Percentiles rank a stretch among this genome's conserved stretches.
phyloP scores from a whole-genome alignment of 2,797 vertebrate genomes.

The Dromococcyx pavoninus region DNA sequence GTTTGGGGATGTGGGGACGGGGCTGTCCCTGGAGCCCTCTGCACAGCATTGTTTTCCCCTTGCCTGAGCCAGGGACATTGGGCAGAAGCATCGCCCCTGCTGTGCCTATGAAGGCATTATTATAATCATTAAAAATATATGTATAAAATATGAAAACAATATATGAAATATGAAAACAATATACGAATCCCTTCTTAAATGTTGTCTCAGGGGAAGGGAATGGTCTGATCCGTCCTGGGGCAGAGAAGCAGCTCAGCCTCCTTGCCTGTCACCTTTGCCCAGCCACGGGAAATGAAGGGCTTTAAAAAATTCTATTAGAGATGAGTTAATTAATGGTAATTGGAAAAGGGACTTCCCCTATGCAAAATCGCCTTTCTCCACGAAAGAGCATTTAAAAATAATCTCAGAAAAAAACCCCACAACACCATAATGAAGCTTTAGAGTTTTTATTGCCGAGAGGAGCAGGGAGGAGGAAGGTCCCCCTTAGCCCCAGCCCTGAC shows the following conservation, averaged over 20 bases:
- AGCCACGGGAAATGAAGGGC: not conserved
- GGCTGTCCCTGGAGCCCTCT: not conserved
- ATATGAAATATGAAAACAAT: too few species aligned
- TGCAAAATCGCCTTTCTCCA: not conserved
- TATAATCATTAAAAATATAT: not conserved
- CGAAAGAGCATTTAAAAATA: conserved; percentile 28
- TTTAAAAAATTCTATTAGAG: conserved; percentile 13
- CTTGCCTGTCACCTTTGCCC: rapidly evolving
- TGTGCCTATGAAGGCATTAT: not conserved
- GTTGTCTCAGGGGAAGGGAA: rapidly evolving
- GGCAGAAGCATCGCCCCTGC: not conserved
- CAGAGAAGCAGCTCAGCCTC: not conserved
- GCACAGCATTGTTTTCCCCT: rapidly evolving
- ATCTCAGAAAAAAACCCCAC: not conserved
- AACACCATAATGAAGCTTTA: not conserved
- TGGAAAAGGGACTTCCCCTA: conserved; percentile 37
- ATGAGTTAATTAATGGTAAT: conserved; percentile 58
- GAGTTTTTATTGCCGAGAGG: not conserved
- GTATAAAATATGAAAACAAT: too few species aligned
- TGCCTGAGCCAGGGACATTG: rapidly evolving
- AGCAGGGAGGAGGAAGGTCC: not conserved
- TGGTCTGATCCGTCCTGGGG: not conserved
- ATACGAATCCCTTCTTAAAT: not conserved
- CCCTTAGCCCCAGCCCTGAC: rapidly evolving
- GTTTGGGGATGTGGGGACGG: not conserved